A percentile compares a stretch with the other conserved stretches of the same genome.
Conservation (phyloP, 2,797 vertebrate genomes). For the Enteromius mattozi region DNA sequence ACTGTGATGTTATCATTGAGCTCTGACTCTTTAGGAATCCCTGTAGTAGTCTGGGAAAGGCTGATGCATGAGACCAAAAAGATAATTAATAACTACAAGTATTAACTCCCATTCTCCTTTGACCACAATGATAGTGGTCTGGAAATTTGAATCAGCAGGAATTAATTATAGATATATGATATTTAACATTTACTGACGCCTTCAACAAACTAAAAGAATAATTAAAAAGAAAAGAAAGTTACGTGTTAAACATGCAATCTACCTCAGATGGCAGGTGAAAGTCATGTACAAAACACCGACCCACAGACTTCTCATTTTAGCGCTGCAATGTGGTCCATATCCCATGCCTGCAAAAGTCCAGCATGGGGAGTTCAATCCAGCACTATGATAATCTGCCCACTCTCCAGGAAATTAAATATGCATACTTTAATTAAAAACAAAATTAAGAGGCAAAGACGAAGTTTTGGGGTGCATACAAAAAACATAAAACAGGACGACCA, state of each 20-base stretch:
- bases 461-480: neutral
- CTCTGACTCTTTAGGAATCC: constrained; percentile 84
- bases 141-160: neutral
- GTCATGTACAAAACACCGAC: constrained; percentile 84
- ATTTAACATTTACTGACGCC: neutral
- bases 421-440: neutral
- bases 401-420: neutral
- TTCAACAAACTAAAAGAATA: neutral
- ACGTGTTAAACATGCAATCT: constrained; percentile 65
- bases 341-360: constrained; percentile 87
- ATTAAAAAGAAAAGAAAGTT: neutral
- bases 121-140: neutral
- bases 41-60: constrained; percentile 86
- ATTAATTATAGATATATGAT: neutral
- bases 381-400: neutral
- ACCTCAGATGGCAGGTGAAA: constrained; percentile 90
- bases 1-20: constrained; percentile 95
- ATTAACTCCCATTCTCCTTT: neutral
- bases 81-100: constrained; percentile 25
- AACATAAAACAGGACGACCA: neutral
- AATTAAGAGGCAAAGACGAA: neutral
- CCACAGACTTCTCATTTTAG: constrained; percentile 88
- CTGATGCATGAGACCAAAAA: constrained; percentile 66
- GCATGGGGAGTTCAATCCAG: constrained; percentile 28
- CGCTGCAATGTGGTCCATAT: constrained; percentile 88